Evolutionary conservation across 2,888 invertebrate species (phyloP).

Genomic region (Acronicta aceris): DNA sequence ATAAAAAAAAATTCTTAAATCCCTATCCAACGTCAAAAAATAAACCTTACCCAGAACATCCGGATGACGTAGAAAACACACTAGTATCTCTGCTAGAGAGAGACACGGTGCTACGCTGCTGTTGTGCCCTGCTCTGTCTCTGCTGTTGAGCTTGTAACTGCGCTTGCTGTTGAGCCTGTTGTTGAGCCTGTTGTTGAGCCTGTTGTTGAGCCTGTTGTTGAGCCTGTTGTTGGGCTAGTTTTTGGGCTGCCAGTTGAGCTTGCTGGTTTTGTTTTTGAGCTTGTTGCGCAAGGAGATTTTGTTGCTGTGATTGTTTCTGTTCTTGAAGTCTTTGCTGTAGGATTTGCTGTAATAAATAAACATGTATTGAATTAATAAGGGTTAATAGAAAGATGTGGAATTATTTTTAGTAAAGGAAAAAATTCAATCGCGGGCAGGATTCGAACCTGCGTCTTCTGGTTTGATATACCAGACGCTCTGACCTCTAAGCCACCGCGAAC

Average conservation of each 20-base stretch:
- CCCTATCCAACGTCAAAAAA: no score
- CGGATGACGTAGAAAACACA: conserved; percentile 83
- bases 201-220: conserved; percentile 38
- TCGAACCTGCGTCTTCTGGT: no score
- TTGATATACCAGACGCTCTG: no score
- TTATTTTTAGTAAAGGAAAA: no score
- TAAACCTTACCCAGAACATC: conserved; percentile 79
- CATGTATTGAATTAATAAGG: no score
- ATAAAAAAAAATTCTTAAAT: no score
- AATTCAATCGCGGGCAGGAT: no score
- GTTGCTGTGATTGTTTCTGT: conserved; percentile 44
- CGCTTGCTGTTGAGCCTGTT: conserved; percentile 39
- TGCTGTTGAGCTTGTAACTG: conserved; percentile 49
- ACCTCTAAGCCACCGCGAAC: no score
- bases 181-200: conserved; percentile 22
- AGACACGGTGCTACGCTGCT: conserved; percentile 68
- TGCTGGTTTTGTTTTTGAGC: conserved; percentile 13
- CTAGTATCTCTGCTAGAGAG: conserved; percentile 83
- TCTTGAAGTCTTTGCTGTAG: conserved; percentile 54
- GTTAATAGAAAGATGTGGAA: no score
- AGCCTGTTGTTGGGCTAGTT: conserved; percentile 39
- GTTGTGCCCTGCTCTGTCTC: conserved; percentile 55
- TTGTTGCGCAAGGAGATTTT: conserved; percentile 34
- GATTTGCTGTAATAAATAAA: conserved; percentile 13
- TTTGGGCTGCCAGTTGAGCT: conserved; percentile 38